Percentiles rank a stretch among this genome's conserved stretches.
phyloP scores from a whole-genome alignment of 2,113 vertebrate species.

The Hippoglossus stenolepis region DNA sequence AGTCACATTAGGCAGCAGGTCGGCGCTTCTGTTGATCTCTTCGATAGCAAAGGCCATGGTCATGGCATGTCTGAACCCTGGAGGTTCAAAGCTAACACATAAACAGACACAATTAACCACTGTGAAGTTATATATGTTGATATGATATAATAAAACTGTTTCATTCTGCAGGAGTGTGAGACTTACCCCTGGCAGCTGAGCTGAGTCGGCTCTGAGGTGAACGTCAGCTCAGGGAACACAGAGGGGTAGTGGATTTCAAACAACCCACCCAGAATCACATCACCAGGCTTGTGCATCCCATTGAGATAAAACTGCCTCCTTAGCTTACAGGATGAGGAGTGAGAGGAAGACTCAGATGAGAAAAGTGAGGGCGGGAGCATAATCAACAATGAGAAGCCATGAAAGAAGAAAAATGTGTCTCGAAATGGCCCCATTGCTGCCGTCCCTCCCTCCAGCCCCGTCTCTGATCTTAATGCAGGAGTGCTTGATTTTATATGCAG shows the following conservation, averaged over 20 bases:
- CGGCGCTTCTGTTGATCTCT: conserved; percentile 53
- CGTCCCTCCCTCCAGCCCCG: neutral
- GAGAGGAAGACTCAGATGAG: neutral
- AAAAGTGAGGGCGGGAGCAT: conserved; percentile 3
- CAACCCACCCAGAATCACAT: conserved; percentile 64
- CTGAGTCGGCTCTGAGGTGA: conserved; percentile 47
- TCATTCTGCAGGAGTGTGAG: neutral
- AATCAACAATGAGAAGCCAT: neutral
- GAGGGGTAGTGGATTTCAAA: conserved; percentile 53
- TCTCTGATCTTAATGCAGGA: neutral
- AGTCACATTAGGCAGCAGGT: conserved; percentile 62
- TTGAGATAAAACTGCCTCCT: conserved; percentile 54
- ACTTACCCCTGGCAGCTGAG: conserved; percentile 57
- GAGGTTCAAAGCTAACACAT: conserved; percentile 53
- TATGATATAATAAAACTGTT: neutral
- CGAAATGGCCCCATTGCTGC: conserved; percentile 23
- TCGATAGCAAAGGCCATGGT: conserved; percentile 68
- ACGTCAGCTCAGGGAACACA: conserved; percentile 46
- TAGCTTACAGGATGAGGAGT: conserved; percentile 36
- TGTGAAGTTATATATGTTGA: neutral
- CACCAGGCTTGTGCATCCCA: conserved; percentile 58
- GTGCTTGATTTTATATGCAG: conserved; percentile 38
- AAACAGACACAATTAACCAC: neutral
- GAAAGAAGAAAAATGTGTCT: neutral
- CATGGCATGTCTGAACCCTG: conserved; percentile 65